Percentiles rank a stretch among this genome's conserved stretches.
Evolutionary conservation across 30 jellyfish, hydroid and myxozoan genomes (phyloP).

Genomic region (Hydractinia symbiolongicarpus): DNA sequence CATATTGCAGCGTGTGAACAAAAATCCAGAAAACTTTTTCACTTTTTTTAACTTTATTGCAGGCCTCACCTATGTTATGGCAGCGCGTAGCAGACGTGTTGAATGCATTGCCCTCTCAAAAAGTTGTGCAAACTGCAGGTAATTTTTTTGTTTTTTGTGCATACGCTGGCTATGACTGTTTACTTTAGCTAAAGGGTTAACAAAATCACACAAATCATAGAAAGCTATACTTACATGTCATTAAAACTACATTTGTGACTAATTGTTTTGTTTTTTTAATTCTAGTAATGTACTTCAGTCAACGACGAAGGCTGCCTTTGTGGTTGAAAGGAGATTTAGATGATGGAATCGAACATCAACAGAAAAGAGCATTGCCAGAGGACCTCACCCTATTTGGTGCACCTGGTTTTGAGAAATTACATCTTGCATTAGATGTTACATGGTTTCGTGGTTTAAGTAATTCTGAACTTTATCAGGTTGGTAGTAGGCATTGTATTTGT

Average conservation of each 20-base stretch:
- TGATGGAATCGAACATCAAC: conserved; percentile 27
- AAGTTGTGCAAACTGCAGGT: conserved; percentile 48
- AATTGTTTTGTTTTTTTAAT: neutral
- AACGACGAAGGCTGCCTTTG: conserved; percentile 34
- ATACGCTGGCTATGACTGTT: too few species aligned
- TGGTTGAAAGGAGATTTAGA: conserved; percentile 36
- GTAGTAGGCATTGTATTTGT: too few species aligned
- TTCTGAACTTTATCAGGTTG: conserved; percentile 52
- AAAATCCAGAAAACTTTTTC: neutral
- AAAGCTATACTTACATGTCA: neutral
- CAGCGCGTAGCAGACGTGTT: conserved; percentile 67
- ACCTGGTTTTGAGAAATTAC: conserved; percentile 53
- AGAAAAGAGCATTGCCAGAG: conserved; percentile 69
- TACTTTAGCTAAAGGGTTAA: neutral
- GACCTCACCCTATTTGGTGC: conserved; percentile 64
- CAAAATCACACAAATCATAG: neutral
- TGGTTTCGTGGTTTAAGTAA: conserved; percentile 53
- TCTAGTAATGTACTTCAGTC: conserved; percentile 35
- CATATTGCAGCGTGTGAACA: neutral
- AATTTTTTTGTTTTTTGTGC: neutral
- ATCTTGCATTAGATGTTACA: conserved; percentile 45
- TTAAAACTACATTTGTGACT: neutral
- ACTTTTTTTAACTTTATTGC: neutral
- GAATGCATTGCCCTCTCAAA: conserved; percentile 53
- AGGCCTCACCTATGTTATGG: conserved; percentile 75